Evolutionary conservation across 1,140 invertebrate species (phyloP).

Genomic region (Carposina sasakii): DNA sequence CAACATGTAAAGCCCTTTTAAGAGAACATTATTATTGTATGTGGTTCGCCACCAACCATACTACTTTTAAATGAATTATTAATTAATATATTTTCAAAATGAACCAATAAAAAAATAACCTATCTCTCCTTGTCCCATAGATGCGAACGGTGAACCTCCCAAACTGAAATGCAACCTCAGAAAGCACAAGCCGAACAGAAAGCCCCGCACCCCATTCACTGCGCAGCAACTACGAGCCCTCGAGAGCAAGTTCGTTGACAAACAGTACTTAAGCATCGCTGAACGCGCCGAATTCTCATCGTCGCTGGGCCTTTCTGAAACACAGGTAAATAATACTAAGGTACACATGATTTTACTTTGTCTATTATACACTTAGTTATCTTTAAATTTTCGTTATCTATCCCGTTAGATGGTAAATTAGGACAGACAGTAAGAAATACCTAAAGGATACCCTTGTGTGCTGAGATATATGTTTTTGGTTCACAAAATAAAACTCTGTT

Average conservation of each 20-base stretch:
- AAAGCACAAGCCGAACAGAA: conserved; percentile 95
- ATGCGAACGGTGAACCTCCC: conserved; percentile 80
- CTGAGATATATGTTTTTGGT: too few relatives aligned
- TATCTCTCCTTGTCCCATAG: conserved; percentile 67
- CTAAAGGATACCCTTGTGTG: too few relatives aligned
- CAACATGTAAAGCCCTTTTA: too few relatives aligned
- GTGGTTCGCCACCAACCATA: too few relatives aligned
- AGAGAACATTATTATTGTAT: too few relatives aligned
- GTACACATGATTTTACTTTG: too few relatives aligned
- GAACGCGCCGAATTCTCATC: conserved; percentile 97
- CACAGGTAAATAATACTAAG: conserved; percentile 83
- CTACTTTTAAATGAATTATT: not conserved
- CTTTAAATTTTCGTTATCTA: too few relatives aligned
- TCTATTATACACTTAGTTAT: too few relatives aligned
- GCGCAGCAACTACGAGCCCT: conserved; percentile 94
- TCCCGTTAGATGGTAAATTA: too few relatives aligned
- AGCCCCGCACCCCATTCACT: conserved; percentile 97
- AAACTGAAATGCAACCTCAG: conserved; percentile 94
- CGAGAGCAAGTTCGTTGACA: conserved; percentile 96
- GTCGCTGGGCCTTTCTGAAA: conserved; percentile 95
- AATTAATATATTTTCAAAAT: not conserved
- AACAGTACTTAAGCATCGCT: conserved; percentile 96
- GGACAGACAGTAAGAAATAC: too few relatives aligned
- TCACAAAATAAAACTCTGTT: too few relatives aligned
- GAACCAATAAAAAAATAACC: not conserved